These are phyloP conservation scores for Zaprionus lachaisei DNA, from an alignment of 1,140 invertebrate genomes.

Conservation along the genomic window DNA sequence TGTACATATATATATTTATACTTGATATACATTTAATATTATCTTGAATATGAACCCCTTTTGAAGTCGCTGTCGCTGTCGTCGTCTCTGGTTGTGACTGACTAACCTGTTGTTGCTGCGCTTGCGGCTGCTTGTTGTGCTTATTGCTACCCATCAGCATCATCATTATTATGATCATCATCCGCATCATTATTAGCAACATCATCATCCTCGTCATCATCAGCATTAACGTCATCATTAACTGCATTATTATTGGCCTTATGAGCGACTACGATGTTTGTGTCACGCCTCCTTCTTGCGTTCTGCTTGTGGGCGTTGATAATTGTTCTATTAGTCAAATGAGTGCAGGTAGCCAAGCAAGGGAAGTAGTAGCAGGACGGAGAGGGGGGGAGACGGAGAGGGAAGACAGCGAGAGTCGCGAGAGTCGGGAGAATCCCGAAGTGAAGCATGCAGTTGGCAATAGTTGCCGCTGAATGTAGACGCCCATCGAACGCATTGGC, in stretches of 20 bases:
- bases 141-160: conserved; percentile 22
- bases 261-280: conserved; percentile 31
- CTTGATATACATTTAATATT: no score
- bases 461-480: not conserved
- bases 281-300: conserved; percentile 27
- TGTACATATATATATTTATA: no score
- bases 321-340: conserved; percentile 81
- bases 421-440: not conserved
- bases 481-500: not conserved
- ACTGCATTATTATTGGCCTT: conserved; percentile 25
- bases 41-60: not conserved
- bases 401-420: not conserved
- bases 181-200: conserved; percentile 25
- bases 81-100: not conserved
- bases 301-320: conserved; percentile 57
- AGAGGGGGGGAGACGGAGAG: not conserved
- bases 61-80: not conserved
- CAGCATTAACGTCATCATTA: conserved; percentile 45
- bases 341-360: conserved; percentile 34
- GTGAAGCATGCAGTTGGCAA: not conserved
- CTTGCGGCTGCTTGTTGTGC: conserved; percentile 26
- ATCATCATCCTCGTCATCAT: conserved; percentile 32
- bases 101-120: conserved; percentile 26
- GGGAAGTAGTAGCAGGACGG: not conserved
- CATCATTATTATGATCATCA: conserved; percentile 23